A percentile compares a stretch with the other conserved stretches of the same genome.
These are phyloP conservation scores for Coregonus sp. DNA, from an alignment of 2,797 vertebrate genomes.

Conservation along the genomic window DNA sequence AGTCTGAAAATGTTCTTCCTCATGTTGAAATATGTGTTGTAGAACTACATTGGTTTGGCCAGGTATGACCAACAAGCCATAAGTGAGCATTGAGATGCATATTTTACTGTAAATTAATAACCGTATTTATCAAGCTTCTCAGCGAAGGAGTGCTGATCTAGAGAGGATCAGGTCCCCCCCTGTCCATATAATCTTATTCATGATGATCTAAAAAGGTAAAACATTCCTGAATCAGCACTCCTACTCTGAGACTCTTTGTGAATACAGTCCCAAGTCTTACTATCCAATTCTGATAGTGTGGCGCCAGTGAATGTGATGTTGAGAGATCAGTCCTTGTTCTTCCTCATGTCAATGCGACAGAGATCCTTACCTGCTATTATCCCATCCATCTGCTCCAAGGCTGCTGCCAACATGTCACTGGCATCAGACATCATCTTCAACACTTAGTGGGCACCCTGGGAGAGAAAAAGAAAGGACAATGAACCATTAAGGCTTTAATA, in stretches of 20 bases:
- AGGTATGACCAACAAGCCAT: not conserved
- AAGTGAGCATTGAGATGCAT: not conserved
- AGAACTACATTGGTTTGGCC: not conserved
- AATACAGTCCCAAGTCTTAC: constrained; percentile 1
- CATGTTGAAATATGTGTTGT: no score
- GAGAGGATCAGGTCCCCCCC: not conserved
- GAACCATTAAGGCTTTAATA: not conserved
- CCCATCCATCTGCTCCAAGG: constrained; percentile 91
- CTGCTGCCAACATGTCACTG: constrained; percentile 89
- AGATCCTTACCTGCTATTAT: constrained; percentile 84
- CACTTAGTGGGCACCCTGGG: constrained; percentile 29
- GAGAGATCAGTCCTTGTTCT: not conserved
- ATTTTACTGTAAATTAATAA: not conserved
- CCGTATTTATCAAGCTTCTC: not conserved
- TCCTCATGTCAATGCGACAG: not conserved
- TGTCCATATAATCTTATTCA: not conserved
- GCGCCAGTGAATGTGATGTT: not conserved
- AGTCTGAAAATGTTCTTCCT: no score
- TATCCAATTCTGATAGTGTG: not conserved
- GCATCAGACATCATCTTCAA: constrained; percentile 88
- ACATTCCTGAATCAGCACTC: no score
- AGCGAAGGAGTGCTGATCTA: not conserved
- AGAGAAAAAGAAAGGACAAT: not conserved
- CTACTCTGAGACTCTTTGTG: no score
- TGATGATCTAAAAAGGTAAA: not conserved